Evolutionary conservation across 2,797 vertebrate species (phyloP).

Genomic region (Siniperca undulata): DNA sequence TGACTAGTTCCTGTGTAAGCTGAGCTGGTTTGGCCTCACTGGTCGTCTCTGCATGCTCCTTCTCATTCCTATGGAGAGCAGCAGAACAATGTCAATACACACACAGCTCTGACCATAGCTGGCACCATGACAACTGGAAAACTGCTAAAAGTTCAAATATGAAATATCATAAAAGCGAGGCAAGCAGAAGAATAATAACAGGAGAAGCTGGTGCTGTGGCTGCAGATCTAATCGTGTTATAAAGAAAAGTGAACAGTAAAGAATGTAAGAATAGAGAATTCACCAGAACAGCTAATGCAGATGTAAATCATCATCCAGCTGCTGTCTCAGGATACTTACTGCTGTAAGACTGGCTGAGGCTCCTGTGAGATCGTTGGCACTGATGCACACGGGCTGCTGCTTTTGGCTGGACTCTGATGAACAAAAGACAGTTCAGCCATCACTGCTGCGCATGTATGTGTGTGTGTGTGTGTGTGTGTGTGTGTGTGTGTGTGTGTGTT

Average conservation of each 20-base stretch:
- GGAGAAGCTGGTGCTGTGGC: background rate
- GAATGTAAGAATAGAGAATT: background rate
- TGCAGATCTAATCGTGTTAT: background rate
- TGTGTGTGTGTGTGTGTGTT: background rate
- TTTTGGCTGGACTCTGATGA: constrained; percentile 29
- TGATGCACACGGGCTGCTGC: constrained; percentile 18
- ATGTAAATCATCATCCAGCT: background rate
- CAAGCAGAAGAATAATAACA: background rate
- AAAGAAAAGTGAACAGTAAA: background rate
- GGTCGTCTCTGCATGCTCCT: constrained; percentile 78
- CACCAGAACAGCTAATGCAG: background rate
- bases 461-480: too few species aligned
- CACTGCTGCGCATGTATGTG: accelerated
- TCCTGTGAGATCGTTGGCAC: background rate
- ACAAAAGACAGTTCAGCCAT: background rate
- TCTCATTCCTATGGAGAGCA: constrained; percentile 82
- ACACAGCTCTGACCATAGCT: background rate
- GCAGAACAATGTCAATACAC: constrained; percentile 17
- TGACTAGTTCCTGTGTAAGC: constrained; percentile 84
- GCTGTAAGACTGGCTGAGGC: constrained; percentile 25
- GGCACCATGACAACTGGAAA: constrained; percentile 19
- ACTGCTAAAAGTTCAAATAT: background rate
- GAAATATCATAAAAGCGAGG: background rate
- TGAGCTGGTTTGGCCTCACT: constrained; percentile 72
- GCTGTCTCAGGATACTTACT: constrained; percentile 62